Base-by-base conservation (phyloP, 2,113 vertebrate genomes). In the Diphyllodes magnificus region DNA sequence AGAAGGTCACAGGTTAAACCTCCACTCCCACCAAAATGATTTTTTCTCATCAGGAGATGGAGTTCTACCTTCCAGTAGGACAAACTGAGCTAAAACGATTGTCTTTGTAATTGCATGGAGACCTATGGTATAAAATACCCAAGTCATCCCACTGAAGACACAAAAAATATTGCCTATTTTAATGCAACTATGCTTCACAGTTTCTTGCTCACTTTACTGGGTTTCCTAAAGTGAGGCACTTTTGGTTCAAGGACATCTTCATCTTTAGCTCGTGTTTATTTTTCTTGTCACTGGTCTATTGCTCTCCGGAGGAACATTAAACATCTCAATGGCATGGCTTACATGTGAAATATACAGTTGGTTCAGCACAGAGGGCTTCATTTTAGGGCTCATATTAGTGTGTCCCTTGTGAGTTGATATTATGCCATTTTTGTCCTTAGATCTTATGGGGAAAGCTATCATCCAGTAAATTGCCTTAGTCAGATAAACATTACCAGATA, bases 221-320 rank as follows among this genome's bases (percentile, higher is more conserved):
- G 66, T 86, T 96, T 93, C 87, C 86, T 95, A 90, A 96, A 95
- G 87, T 82, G 80, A 95, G 95, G 87, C 85, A 94, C 93, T 97
- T 95, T 92, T 18, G 7, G 95, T 92, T 97, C 96, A 96, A 96
- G 96, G 96, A 93, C 94, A 92, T 96, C 94, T 96, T 95, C 91
- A 90, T 97, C 95, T 93, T 88, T 93, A 94, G 93, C 65, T 95
- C 90, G 96, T 97, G 96, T 96, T 97, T 97, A 96, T 95, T 96
- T 96, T 96, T 97, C 96, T 96, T 96, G 94, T 97, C 96, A 96
- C 85, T 95, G 82, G 96, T 93, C 95, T 95, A 97, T 93, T 94
- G 95, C 84, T 92, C 96, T 95, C 94, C 4, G 4, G 92, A 95
- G 96, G 72, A 95, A 76, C 91, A 96, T 96, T 95, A 96, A 96